A percentile compares a stretch with the other conserved stretches of the same genome.
phyloP scores from a whole-genome alignment of 2,888 invertebrate species.

The Phragmatobia fuliginosa region DNA sequence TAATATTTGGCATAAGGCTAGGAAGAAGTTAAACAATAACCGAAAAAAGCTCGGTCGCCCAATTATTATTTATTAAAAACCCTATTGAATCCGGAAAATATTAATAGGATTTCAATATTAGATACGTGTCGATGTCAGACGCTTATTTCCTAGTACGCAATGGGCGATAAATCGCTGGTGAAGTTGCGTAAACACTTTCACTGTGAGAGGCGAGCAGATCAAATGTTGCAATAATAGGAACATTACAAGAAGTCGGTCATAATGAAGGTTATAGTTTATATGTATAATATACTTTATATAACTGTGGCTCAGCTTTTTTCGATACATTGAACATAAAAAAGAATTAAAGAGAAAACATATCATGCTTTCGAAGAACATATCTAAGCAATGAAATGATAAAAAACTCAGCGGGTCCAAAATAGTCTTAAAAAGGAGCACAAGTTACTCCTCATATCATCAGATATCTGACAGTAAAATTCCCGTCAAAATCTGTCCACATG shows the following conservation, averaged over 20 bases:
- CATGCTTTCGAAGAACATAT: background rate
- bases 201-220: slow-evolving; percentile 18
- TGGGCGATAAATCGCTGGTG: slow-evolving; percentile 37
- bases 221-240: slow-evolving; percentile 19
- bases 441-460: too few relatives aligned
- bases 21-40: too few relatives aligned
- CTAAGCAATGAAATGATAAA: background rate
- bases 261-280: background rate
- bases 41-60: too few relatives aligned
- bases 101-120: background rate
- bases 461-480: too few relatives aligned
- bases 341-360: background rate
- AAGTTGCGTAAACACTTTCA: slow-evolving; percentile 46
- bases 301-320: background rate
- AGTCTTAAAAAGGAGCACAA: too few relatives aligned
- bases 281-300: background rate
- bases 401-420: too few relatives aligned
- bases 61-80: too few relatives aligned
- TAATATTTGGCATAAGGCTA: too few relatives aligned
- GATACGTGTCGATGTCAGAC: slow-evolving; percentile 27
- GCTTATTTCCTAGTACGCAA: slow-evolving; percentile 35
- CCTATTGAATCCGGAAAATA: too few relatives aligned
- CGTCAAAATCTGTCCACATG: too few relatives aligned
- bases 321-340: background rate
- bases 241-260: slow-evolving; percentile 4